A percentile compares a stretch with the other conserved stretches of the same genome.
Evolutionary conservation across 1,140 invertebrate species (phyloP).

Genomic region (Danaus melanippus): DNA sequence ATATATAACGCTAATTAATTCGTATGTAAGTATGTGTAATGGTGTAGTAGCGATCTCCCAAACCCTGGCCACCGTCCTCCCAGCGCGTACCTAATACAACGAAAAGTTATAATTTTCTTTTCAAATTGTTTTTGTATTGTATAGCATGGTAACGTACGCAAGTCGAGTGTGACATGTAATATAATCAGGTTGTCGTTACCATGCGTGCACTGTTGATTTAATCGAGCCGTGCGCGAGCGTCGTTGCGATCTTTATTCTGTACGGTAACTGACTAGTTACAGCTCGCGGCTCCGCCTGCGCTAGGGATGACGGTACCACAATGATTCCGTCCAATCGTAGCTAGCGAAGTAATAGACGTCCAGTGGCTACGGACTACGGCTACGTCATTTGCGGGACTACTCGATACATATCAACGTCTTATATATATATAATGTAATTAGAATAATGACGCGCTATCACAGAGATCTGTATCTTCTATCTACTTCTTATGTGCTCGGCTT

Average conservation of each 20-base stretch:
- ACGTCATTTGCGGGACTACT: constrained; percentile 71
- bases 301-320: constrained; percentile 51
- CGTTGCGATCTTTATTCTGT: constrained; percentile 1
- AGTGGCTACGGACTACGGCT: constrained; percentile 68
- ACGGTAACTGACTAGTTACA: neutral
- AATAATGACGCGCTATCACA: constrained; percentile 66
- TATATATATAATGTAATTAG: constrained; percentile 67
- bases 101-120: constrained; percentile 39
- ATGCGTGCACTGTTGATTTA: neutral
- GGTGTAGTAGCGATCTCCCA: constrained; percentile 68
- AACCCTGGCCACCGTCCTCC: constrained; percentile 56
- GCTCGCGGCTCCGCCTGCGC: constrained; percentile 11
- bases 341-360: constrained; percentile 69
- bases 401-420: constrained; percentile 72
- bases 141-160: constrained; percentile 14
- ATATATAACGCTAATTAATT: constrained; percentile 60
- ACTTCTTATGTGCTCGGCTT: constrained; percentile 63
- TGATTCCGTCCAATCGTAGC: constrained; percentile 71
- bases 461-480: constrained; percentile 66
- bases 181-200: constrained; percentile 4
- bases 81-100: constrained; percentile 54
- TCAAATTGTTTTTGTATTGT: neutral
- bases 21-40: constrained; percentile 68
- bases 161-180: neutral
- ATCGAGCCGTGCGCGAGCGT: constrained; percentile 2